phyloP scores from a whole-genome alignment of 2,888 invertebrate species.

The Drosophila anceps region DNA sequence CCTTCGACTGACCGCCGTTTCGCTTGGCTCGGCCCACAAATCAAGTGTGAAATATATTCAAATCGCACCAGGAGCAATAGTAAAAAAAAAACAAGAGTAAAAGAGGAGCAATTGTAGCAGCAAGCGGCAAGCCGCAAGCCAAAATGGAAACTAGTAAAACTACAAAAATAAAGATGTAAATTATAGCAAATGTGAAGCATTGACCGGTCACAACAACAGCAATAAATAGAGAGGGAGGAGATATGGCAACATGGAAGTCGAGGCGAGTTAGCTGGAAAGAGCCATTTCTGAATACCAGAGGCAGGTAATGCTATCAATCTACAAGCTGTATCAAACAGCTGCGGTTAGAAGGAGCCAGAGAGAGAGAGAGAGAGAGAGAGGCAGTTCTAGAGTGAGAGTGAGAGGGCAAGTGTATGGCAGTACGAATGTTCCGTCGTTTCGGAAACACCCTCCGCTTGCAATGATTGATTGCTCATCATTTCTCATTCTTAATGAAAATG shows the following conservation, averaged over 20 bases:
- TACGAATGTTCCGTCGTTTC: constrained; percentile 45
- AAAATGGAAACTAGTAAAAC: constrained; percentile 67
- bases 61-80: constrained; percentile 66
- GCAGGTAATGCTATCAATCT: constrained; percentile 83
- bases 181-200: constrained; percentile 72
- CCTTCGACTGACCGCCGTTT: constrained; percentile 41
- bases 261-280: constrained; percentile 35
- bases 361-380: constrained; percentile 26
- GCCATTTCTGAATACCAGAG: constrained; percentile 74
- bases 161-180: constrained; percentile 81
- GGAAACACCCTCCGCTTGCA: constrained; percentile 84
- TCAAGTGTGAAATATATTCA: constrained; percentile 82
- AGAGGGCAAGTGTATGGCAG: constrained; percentile 14
- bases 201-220: constrained; percentile 62
- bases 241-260: constrained; percentile 42
- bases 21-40: constrained; percentile 64
- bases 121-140: constrained; percentile 52
- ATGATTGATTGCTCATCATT: constrained; percentile 86
- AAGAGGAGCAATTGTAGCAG: constrained; percentile 28
- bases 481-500: constrained; percentile 86
- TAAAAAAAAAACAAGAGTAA: constrained; percentile 51
- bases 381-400: constrained; percentile 14
- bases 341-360: constrained; percentile 35
- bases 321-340: constrained; percentile 69
- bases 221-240: constrained; percentile 19